Base-by-base conservation (phyloP, 2,113 vertebrate species). In the Hemiprocne comata region DNA sequence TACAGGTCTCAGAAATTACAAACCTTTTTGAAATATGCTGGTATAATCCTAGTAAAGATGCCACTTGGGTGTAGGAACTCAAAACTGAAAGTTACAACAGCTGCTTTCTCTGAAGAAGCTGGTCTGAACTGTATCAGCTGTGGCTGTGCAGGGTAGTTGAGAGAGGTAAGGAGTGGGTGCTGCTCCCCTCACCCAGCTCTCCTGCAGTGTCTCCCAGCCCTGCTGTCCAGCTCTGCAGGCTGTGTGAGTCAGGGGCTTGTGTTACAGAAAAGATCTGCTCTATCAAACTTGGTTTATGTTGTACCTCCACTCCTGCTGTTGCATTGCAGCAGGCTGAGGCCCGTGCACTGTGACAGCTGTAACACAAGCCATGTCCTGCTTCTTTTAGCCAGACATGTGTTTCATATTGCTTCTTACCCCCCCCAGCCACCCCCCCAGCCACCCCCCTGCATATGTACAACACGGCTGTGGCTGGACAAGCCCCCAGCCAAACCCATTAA, bases 291-390 rank as follows among this genome's bases (percentile, higher is more conserved):
- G n/a, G 16, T 25, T 70, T n/a, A 9, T n/a, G 76, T 72, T 66
- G 55, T 44, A 26, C 69, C 36, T 50, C 33, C 18, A 2, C 57
- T 91, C 44, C 84, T 0, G 1, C 61, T 70, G 40, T 29, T 50
- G 90, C n/a, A 4, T 12, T 29, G 53, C 42, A 70, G 55, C 29
- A 2, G 51, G 71, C 75, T 58, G 25, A 60, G 67, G 42, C 74
- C 85, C 2, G 1, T 66, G 84, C 17, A 2, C 83, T 42, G 8
- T 84, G 95, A 90, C 94, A 95, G 90, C 92, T 88, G 88, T 75
- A 92, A 89, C 93, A 91, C 91, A 96, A 95, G 58, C 84, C 88
- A 85, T 17, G 89, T 33, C 19, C 81, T 58, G 76, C 85, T 57
- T 28, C 72, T 70, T 92, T 79, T 58, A 77, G 72, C 84, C 60